Evolutionary conservation across 2,797 vertebrate genomes (phyloP).

Genomic region (Lycodopsis pacificus): DNA sequence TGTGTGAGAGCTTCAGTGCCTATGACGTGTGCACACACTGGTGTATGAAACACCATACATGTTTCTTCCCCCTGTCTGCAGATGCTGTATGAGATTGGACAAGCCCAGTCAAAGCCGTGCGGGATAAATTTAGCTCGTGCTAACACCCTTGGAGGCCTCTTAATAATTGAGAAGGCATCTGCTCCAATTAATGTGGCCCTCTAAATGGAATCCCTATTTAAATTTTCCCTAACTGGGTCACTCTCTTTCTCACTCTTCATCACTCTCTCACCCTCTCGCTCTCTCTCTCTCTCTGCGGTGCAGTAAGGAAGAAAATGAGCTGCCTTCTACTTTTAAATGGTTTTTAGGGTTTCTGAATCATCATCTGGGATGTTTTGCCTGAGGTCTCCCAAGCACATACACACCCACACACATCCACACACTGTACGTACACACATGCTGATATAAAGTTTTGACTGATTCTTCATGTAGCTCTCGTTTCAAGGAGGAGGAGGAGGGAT

Average conservation of each 20-base stretch:
- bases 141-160: slow-evolving; percentile 85
- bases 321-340: slow-evolving; percentile 82
- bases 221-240: slow-evolving; percentile 89
- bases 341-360: slow-evolving; percentile 82
- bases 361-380: slow-evolving; percentile 79
- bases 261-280: slow-evolving; percentile 45
- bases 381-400: slow-evolving; percentile 62
- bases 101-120: slow-evolving; percentile 78
- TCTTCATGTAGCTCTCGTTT: slow-evolving; percentile 56
- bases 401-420: slow-evolving; percentile 14
- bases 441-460: slow-evolving; percentile 69
- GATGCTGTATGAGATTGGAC: slow-evolving; percentile 79
- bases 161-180: slow-evolving; percentile 91
- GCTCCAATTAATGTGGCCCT: slow-evolving; percentile 90
- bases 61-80: slow-evolving; percentile 73
- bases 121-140: slow-evolving; percentile 85
- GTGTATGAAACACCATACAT: slow-evolving; percentile 59
- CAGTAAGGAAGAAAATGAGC: slow-evolving; percentile 79
- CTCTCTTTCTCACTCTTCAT: slow-evolving; percentile 74
- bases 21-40: slow-evolving; percentile 49
- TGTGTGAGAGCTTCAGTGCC: slow-evolving; percentile 5
- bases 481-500: slow-evolving; percentile 47
- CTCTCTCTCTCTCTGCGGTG: slow-evolving; percentile 68
- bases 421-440: slow-evolving; percentile 38
- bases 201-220: slow-evolving; percentile 89